Base-by-base conservation (phyloP, 2,888 invertebrate species). In the Thymelicus sylvestris region DNA sequence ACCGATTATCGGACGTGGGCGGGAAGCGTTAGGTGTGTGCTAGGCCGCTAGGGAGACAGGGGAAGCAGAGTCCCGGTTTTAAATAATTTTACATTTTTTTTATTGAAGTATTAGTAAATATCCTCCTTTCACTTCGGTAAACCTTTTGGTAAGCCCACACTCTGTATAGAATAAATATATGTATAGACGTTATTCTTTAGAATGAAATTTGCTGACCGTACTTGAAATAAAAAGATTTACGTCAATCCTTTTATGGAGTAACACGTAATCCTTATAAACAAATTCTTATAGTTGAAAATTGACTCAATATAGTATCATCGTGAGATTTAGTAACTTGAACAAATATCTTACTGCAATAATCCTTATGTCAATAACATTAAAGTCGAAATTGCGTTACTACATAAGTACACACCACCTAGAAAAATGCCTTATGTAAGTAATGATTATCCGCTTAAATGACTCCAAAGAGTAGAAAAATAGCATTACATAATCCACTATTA, bases 381-480 rank as follows among this genome's bases (percentile, higher is more conserved):
- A 50, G 48, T 50, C 15, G n/a, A 41, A n/a, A 15, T 0, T 47
- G 62, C 13, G 44, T 44, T 55, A 41, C 31, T 15, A 19, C n/a
- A n/a, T n/a, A n/a, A n/a, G n/a, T n/a, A n/a, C 41, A 6, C 12
- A 44, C 31, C 3, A 12, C 12, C 8, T 44, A 44, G 44, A 44
- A 44, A 44, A 44, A 44, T 44, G 44, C 12, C 44, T 44, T 44
- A 44, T 44, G 10, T 44, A 44, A 39, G 47, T 52, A 74, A 74
- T 72, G 69, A 74, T 75, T 74, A 71, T 76, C 72, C 75, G 68
- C 72, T 74, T 62, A 72, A 73, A 74, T 74, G 71, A 72, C 50
- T 67, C 66, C 55, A 60, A 44, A 41, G 59, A 63, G 50, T 50
- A 66, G 52, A 75, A 77, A 76, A 74, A 65, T 60, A 24, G 64